Conservation (phyloP, 2,797 vertebrate genomes). For the Poeciliopsis turneri region DNA sequence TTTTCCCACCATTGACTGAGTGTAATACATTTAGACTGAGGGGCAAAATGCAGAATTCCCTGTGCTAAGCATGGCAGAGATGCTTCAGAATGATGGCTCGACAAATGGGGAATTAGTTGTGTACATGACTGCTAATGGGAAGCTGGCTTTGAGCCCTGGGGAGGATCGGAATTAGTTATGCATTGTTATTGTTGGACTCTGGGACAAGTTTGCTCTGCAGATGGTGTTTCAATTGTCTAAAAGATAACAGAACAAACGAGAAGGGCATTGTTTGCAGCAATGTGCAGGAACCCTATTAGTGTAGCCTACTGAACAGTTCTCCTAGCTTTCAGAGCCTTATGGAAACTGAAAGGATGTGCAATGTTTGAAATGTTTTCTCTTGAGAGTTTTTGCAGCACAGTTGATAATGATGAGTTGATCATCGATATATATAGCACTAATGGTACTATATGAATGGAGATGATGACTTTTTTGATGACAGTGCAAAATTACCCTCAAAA, state of each 20-base stretch:
- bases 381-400: neutral
- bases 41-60: conserved; percentile 12
- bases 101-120: conserved; percentile 16
- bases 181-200: neutral
- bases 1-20: conserved; percentile 67
- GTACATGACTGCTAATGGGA: conserved; percentile 2
- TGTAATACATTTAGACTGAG: conserved; percentile 29
- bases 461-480: neutral
- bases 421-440: neutral
- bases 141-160: neutral
- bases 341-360: neutral
- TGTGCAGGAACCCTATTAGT: neutral
- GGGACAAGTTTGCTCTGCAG: neutral
- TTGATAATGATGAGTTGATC: neutral
- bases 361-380: neutral
- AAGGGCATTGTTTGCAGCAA: neutral
- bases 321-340: neutral
- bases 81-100: conserved; percentile 3
- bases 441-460: neutral
- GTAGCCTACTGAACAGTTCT: neutral
- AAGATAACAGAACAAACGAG: neutral
- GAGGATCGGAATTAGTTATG: conserved; percentile 14
- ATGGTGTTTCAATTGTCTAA: neutral
- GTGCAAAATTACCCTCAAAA: neutral
- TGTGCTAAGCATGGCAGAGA: neutral